Percentiles rank a stretch among this genome's conserved stretches.
Evolutionary conservation across 2,113 vertebrate species (phyloP).

Genomic region (Lichenostomus cassidix): DNA sequence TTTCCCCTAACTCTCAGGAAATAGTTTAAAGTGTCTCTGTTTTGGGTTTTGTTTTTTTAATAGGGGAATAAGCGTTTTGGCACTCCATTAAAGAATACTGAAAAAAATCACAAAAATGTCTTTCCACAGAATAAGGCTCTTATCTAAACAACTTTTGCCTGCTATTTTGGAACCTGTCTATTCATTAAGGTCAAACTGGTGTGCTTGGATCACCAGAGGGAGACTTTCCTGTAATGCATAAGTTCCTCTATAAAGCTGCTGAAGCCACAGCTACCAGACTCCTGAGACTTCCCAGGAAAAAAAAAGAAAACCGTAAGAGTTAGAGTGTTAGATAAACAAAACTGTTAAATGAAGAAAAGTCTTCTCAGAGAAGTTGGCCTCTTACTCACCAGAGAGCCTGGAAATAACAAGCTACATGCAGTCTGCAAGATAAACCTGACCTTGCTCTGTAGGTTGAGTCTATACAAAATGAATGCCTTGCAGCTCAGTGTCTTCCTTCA

Average conservation of each 20-base stretch:
- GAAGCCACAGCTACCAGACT: neutral
- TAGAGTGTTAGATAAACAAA: neutral
- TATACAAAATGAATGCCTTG: neutral
- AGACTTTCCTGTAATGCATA: neutral
- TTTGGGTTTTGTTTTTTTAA: neutral
- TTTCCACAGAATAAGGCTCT: neutral
- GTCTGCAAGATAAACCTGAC: neutral
- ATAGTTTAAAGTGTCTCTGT: neutral
- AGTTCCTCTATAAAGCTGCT: neutral
- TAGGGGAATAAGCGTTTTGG: neutral
- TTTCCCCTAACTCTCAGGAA: neutral
- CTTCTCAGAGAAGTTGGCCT: neutral
- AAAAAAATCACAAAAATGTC: neutral
- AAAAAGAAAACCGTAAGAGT: neutral
- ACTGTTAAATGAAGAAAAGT: neutral
- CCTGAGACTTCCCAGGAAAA: neutral
- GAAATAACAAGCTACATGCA: neutral
- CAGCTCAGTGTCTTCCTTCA: accelerated
- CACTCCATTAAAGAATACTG: neutral
- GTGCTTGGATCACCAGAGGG: neutral
- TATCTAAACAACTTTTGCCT: neutral
- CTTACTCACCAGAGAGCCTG: neutral
- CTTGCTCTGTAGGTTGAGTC: neutral
- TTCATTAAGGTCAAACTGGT: neutral
- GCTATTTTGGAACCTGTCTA: neutral